These are phyloP conservation scores for Carassius carassius DNA, from an alignment of 2,113 vertebrate species.

Conservation along the genomic window DNA sequence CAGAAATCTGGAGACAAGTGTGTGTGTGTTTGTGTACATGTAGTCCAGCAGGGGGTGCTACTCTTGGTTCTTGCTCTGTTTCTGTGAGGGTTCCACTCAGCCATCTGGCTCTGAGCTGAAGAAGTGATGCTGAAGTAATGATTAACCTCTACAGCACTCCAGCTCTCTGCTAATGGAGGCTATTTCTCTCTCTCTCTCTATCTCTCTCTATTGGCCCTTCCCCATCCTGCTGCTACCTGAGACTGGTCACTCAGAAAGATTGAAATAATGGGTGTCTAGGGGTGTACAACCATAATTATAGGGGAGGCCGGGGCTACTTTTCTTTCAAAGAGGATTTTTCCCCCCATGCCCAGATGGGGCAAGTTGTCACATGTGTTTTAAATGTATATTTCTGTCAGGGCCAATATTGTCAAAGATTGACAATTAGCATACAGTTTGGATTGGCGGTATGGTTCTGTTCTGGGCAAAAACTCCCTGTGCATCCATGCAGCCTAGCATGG, in stretches of 20 bases:
- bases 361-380: not conserved
- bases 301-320: not conserved
- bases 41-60: conserved; percentile 72
- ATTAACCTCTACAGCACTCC: conserved; percentile 67
- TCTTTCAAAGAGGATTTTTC: not conserved
- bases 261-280: not conserved
- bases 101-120: conserved; percentile 76
- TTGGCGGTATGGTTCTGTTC: no score
- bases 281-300: conserved; percentile 1
- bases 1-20: conserved; percentile 46
- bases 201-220: conserved; percentile 11
- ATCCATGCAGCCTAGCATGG: no score
- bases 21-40: conserved; percentile 53
- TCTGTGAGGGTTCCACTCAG: conserved; percentile 70
- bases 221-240: not conserved
- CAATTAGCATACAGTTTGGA: no score
- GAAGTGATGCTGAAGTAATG: conserved; percentile 66
- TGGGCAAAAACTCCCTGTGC: no score
- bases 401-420: no score
- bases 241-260: conserved; percentile 18
- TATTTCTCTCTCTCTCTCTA: not conserved
- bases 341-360: not conserved
- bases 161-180: conserved; percentile 35
- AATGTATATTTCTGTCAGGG: no score
- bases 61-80: conserved; percentile 60